Base-by-base conservation (phyloP, 2,113 vertebrate species). In the Procavia capensis region DNA sequence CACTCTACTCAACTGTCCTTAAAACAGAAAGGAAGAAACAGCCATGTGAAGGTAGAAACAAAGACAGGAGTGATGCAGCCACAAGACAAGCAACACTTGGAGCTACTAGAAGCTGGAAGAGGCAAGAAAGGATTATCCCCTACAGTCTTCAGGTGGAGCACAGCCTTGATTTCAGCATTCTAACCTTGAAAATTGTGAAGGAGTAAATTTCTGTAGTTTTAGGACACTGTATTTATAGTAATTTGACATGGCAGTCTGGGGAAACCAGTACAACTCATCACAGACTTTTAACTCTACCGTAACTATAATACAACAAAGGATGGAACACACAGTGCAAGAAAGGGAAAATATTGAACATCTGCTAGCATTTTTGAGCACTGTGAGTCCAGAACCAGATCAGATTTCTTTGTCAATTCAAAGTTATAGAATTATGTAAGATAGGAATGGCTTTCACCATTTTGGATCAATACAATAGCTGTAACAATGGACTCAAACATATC, bases 1-100 rank as follows among this genome's bases (percentile, higher is more conserved):
- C 39, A 87, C 66, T 34, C 92, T 87, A 47, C 93, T 81, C 27
- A 79, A 81, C 22, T 64, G n/a, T 91, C 29, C 22, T 80, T 85
- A 64, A 16, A 79, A 63, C 2, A 85, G 24, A 25, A 24, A 88
- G n/a, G 66, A 74, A 8, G 74, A 86, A 59, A 41, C 39, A 9
- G 19, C n/a, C 17, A 8, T 3, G 8, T 11, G 61, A 61, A 88
- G 50, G 82, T 34, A 91, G 41, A 81, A 9, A 25, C 31, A 59
- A 34, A 84, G 43, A 41, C 19, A 59, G 20, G 63, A 88, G 10
- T 41, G 45, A 59, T 24, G 22, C 2, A 45, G 39, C n/a, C 66
- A 72, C 5, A 63, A 75, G 59, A 22, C 3, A 31, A 74, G 20
- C 8, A 85, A 47, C 34, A 24, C 17, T 17, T 34, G 20, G 59